A percentile compares a stretch with the other conserved stretches of the same genome.
Evolutionary conservation across 2,113 vertebrate genomes (phyloP).

Genomic region (Elaphurus davidianus): DNA sequence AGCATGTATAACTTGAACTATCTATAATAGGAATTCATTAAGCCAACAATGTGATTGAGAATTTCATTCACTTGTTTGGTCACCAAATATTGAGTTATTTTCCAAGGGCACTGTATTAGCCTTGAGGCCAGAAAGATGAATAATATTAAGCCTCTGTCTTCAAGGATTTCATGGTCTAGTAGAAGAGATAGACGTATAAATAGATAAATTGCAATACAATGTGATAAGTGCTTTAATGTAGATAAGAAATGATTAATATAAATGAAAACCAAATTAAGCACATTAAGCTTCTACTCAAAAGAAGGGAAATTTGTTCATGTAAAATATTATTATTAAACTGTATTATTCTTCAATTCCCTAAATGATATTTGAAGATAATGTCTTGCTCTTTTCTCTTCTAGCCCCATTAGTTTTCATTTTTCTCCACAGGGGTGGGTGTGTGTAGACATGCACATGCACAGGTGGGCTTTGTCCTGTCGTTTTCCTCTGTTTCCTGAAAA

Average conservation of each 20-base stretch:
- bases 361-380: slow-evolving; percentile 70
- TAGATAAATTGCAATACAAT: slow-evolving; percentile 71
- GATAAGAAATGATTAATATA: slow-evolving; percentile 73
- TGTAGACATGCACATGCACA: no score
- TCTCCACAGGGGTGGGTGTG: neutral
- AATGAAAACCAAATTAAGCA: slow-evolving; percentile 73
- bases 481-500: slow-evolving; percentile 16
- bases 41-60: neutral
- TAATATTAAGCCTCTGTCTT: slow-evolving; percentile 13
- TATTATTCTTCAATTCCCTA: slow-evolving; percentile 73
- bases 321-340: slow-evolving; percentile 73
- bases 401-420: slow-evolving; percentile 56
- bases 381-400: slow-evolving; percentile 56
- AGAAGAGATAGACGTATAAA: slow-evolving; percentile 58
- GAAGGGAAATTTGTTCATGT: slow-evolving; percentile 62
- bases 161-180: slow-evolving; percentile 56
- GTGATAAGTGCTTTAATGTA: slow-evolving; percentile 70
- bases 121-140: slow-evolving; percentile 22
- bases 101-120: neutral
- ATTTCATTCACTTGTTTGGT: slow-evolving; percentile 43
- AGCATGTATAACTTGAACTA: neutral
- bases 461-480: neutral
- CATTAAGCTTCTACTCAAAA: slow-evolving; percentile 66
- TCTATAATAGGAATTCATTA: neutral
- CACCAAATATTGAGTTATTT: slow-evolving; percentile 21